Conservation (phyloP, 2,888 invertebrate genomes). For the Mystacides longicornis region DNA sequence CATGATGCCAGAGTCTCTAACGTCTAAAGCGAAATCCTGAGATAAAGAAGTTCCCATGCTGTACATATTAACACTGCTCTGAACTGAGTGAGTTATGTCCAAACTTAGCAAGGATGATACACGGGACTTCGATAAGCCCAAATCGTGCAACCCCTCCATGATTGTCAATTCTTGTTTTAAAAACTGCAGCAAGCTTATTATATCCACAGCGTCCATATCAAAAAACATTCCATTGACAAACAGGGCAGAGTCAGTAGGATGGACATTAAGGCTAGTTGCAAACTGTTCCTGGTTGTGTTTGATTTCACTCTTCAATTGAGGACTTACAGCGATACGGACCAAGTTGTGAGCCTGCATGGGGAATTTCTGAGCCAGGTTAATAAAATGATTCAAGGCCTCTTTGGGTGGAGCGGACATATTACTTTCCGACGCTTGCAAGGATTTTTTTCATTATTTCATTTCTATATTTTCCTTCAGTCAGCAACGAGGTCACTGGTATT, state of each 20-base stretch:
- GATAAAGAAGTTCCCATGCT: conserved; percentile 33
- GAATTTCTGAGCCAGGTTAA: conserved; percentile 93
- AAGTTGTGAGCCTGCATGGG: conserved; percentile 86
- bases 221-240: conserved; percentile 90
- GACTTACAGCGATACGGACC: conserved; percentile 64
- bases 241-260: conserved; percentile 77
- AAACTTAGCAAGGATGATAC: conserved; percentile 60
- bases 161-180: conserved; percentile 79
- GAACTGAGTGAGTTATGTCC: conserved; percentile 52
- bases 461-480: conserved; percentile 83
- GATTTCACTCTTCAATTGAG: conserved; percentile 63
- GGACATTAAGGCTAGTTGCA: conserved; percentile 66
- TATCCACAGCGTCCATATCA: conserved; percentile 85
- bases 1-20: conserved; percentile 84
- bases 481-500: no score
- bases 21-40: conserved; percentile 88
- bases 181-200: conserved; percentile 77
- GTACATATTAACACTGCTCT: conserved; percentile 24
- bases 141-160: conserved; percentile 71
- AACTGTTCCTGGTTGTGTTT: conserved; percentile 79
- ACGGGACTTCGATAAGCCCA: conserved; percentile 57
- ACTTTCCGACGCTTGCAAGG: conserved; percentile 88
- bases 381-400: conserved; percentile 76
- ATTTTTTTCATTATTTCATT: conserved; percentile 87
- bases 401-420: conserved; percentile 72